Evolutionary conservation across 1,140 invertebrate species (phyloP), one percentile per base, ranked within the genome.

Genomic region (Trichonephila clavata): DNA sequence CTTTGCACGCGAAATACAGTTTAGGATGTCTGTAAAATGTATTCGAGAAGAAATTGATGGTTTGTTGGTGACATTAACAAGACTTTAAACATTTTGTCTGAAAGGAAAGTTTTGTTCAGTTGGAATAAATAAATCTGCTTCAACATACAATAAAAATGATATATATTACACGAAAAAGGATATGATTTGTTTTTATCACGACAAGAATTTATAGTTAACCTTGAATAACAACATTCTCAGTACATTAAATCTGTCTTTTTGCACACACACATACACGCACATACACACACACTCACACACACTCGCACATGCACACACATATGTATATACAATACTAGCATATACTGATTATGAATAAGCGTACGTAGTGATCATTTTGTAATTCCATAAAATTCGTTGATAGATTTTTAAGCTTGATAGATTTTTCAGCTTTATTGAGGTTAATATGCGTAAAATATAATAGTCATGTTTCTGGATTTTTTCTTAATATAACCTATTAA

Each of bases 1-100:
- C 68, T n/a, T 59, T 27, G n/a, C 89, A 90, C 89, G 89, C 89
- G 60, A 90, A 81, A 81, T 57, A 60, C 59, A 90, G n/a, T 43
- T 90, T 90, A 81, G 61, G 68, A 80, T 10, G 63, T n/a, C n/a
- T 14, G 83, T 84, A 63, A 87, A 87, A 63, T 63, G 21, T 63
- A 65, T 87, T 43, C 59, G 39, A 60, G 63, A 32, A n/a, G 86
- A 39, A 87, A 87, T 21, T 32, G 6, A 87, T 87, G 59, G 32
- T 65, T 84, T 59, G 8, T 7, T 50, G 50, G 10, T 50, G 50
- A 50, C 50, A 50, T 59, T 59, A 84, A 84, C 83, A 27, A 59
- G 14, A 10, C 27, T 84, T 83, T 21, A 27, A 27, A 13, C 13
- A 68, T 68, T 68, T 68, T 68, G n/a, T 21, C 2, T 68, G 24